Conservation (phyloP, 2,888 invertebrate genomes). For the Drosophila pseudotakahashii region DNA sequence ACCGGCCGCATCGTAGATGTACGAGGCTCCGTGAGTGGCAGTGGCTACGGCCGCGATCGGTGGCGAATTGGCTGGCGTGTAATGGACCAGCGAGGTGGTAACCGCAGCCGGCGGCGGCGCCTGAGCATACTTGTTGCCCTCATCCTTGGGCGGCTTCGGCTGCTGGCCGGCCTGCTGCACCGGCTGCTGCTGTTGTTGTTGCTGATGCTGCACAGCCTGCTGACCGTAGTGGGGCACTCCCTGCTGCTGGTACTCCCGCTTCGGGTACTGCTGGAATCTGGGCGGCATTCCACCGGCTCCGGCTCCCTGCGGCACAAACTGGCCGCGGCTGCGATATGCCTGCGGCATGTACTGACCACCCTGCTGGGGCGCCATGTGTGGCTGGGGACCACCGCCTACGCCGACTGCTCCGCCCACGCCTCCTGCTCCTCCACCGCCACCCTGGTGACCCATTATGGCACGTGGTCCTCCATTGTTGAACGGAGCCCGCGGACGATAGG, state of each 20-base stretch:
- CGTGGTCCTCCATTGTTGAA: slow-evolving; percentile 79
- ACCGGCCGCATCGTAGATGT: slow-evolving; percentile 83
- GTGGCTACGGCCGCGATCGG: slow-evolving; percentile 77
- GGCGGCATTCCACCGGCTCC: slow-evolving; percentile 72
- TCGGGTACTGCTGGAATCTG: slow-evolving; percentile 82
- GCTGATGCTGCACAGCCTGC: slow-evolving; percentile 16
- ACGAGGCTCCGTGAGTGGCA: slow-evolving; percentile 64
- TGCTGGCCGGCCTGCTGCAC: slow-evolving; percentile 70
- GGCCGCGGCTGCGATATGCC: slow-evolving; percentile 80
- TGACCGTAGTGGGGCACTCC: slow-evolving; percentile 48
- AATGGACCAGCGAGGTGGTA: slow-evolving; percentile 66
- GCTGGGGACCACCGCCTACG: slow-evolving; percentile 60
- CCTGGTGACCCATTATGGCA: slow-evolving; percentile 81
- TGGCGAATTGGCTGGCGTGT: slow-evolving; percentile 82
- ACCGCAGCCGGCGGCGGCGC: slow-evolving; percentile 62
- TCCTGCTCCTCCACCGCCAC: slow-evolving; percentile 47
- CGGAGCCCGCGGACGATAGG: slow-evolving; percentile 79
- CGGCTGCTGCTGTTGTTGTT: slow-evolving; percentile 48
- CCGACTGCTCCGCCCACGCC: slow-evolving; percentile 54
- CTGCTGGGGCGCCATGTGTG: slow-evolving; percentile 68
- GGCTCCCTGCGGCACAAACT: slow-evolving; percentile 76
- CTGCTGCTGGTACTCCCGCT: slow-evolving; percentile 80
- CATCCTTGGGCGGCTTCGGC: slow-evolving; percentile 63
- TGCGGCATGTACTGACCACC: slow-evolving; percentile 67
- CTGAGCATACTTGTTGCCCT: slow-evolving; percentile 68